Evolutionary conservation across 2,888 invertebrate genomes (phyloP), one percentile per base, ranked within the genome.

Genomic region (Bugulina stolonifera): DNA sequence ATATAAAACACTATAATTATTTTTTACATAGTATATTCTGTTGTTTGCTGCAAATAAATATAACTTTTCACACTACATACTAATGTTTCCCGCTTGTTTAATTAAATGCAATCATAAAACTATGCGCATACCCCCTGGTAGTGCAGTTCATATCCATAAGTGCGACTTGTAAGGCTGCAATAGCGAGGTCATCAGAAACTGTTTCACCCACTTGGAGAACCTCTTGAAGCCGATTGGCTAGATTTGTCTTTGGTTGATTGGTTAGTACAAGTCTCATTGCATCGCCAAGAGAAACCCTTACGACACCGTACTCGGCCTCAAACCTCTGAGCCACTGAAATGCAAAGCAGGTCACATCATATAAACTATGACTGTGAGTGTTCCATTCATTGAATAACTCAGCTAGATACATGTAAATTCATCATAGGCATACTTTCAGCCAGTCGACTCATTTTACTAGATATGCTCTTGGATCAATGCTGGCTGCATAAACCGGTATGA

Each of bases 241-340:
- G 77, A 58, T 78, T 77, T 0, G 82, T 78, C 69, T 80, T 79
- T 0, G 83, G 80, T 75, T 83, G 83, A 22, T 76, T 77, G 5
- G 77, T 72, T 71, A 84, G 73, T 0, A 84, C 77, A 52, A 71
- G 74, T 35, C 84, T 77, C 77, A 85, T 77, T 0, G 82, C 83
- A 72, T 83, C 83, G 22, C 84, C 84, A 25, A 82, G 77, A 1
- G 84, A 84, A 72, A 85, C 74, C n/a, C 83, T 75, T 69, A 81
- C 75, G 69, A 82, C 73, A 18, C 84, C 85, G 74, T 80, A 83
- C 69, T 84, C 82, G 69, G 82, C 78, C 2, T 77, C 82, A 77
- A 85, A 83, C 64, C 83, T 76, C 58, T 79, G 80, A 1, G 82
- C 82, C 79, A 85, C 83, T 84, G 77, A 23, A 77, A n/a, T n/a